A percentile compares a stretch with the other conserved stretches of the same genome.
phyloP scores from a whole-genome alignment of 2,797 vertebrate genomes.

The Centropyge bicolor region DNA sequence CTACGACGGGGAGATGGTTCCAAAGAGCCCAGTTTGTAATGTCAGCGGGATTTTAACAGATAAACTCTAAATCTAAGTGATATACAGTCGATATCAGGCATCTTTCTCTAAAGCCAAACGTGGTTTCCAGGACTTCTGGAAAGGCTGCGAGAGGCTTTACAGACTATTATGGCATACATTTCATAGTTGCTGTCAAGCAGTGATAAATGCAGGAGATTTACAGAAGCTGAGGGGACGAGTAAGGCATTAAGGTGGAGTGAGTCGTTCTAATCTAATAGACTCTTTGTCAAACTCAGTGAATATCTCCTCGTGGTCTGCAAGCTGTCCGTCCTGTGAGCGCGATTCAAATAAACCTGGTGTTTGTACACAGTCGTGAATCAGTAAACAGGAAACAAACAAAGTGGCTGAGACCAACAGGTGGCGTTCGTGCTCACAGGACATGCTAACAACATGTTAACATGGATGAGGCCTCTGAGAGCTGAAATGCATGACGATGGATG shows the following conservation, averaged over 20 bases:
- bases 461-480: too few relatives aligned
- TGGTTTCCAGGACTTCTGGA: constrained; percentile 62
- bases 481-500: too few relatives aligned
- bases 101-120: constrained; percentile 48
- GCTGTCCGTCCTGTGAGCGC: too few relatives aligned
- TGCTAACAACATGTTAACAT: too few relatives aligned
- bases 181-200: constrained; percentile 58
- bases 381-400: too few relatives aligned
- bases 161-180: constrained; percentile 64
- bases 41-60: constrained; percentile 47
- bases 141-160: constrained; percentile 54
- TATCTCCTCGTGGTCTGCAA: too few relatives aligned
- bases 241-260: constrained; percentile 19
- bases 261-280: too few relatives aligned
- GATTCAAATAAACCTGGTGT: too few relatives aligned
- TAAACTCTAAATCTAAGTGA: constrained; percentile 55
- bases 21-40: constrained; percentile 30
- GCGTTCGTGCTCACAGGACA: too few relatives aligned
- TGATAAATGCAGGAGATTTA: constrained; percentile 75
- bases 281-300: too few relatives aligned
- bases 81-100: constrained; percentile 52
- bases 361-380: too few relatives aligned
- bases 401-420: too few relatives aligned
- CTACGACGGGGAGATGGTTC: constrained; percentile 37
- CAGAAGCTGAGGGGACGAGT: constrained; percentile 47